These are phyloP conservation scores for Drosophila tani DNA, from an alignment of 1,140 invertebrate genomes.

Conservation along the genomic window DNA sequence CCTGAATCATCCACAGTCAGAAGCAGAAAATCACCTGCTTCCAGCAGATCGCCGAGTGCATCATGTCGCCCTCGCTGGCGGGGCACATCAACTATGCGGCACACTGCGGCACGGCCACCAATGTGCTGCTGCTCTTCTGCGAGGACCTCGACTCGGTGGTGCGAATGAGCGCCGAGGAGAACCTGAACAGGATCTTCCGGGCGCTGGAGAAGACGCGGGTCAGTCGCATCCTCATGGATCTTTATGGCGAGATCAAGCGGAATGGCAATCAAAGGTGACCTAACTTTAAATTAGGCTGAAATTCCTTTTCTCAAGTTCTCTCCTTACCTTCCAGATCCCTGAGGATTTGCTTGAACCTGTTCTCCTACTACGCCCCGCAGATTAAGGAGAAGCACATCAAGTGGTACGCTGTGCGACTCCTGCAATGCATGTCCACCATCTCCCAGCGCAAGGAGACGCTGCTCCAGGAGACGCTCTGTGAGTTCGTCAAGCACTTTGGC, in stretches of 20 bases:
- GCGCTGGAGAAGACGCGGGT: slow-evolving; percentile 87
- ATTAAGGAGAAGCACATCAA: slow-evolving; percentile 91
- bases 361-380: slow-evolving; percentile 89
- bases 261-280: slow-evolving; percentile 87
- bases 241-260: slow-evolving; percentile 93
- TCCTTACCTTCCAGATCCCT: slow-evolving; percentile 86
- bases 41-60: slow-evolving; percentile 88
- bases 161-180: slow-evolving; percentile 92
- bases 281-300: too few relatives aligned
- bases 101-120: slow-evolving; percentile 89
- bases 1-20: slow-evolving; percentile 85
- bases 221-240: slow-evolving; percentile 90
- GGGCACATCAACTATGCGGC: slow-evolving; percentile 88
- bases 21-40: slow-evolving; percentile 91
- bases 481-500: slow-evolving; percentile 89
- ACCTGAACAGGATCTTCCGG: slow-evolving; percentile 91
- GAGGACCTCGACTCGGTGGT: slow-evolving; percentile 92
- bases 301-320: too few relatives aligned
- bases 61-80: slow-evolving; percentile 87
- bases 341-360: slow-evolving; percentile 90
- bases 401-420: slow-evolving; percentile 90
- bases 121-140: slow-evolving; percentile 89
- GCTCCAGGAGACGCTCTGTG: slow-evolving; percentile 90
- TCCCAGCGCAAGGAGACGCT: slow-evolving; percentile 89
- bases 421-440: slow-evolving; percentile 90